Evolutionary conservation across 2,113 vertebrate species (phyloP), one percentile per base, ranked within the genome.

Genomic region (Chamaea fasciata): DNA sequence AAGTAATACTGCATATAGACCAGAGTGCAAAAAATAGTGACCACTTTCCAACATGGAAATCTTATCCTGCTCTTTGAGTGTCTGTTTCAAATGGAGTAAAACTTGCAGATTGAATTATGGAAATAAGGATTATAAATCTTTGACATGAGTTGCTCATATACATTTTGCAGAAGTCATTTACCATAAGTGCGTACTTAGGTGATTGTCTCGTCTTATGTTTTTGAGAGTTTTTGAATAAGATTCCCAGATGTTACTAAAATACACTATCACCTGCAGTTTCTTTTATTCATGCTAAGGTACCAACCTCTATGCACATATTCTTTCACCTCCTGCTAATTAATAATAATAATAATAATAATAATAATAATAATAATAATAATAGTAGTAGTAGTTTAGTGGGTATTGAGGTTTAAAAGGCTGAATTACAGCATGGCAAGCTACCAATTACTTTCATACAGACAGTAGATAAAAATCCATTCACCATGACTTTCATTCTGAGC

Each of bases 121-220:
- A 95, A 89, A 74, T 39, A 64, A 87, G 31, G 23, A 39, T 56
- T 92, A 59, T 69, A 76, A 70, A 85, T 92, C 59, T 80, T 91
- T 85, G n/a, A 70, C 87, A 35, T 79, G 28, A 63, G 42, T 82
- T 95, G n/a, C 19, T 87, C 27, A 10, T 67, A 59, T 33, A 69
- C 6, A 65, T 91, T 95, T 92, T 87, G 63, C n/a, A 30, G 33
- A 87, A 94, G 57, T 90, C 27, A 64, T 93, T 92, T 95, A 39
- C 60, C 4, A 0, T 74, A 85, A 74, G 65, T 84, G 60, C 47
- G 52, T 37, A 49, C 39, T 80, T 93, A 75, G 87, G n/a, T 78
- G 41, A 89, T 94, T 95, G 81, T 89, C 56, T 92, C n/a, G 79
- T 90, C 55, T 79, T 92, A 39, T 89, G 60, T 73, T 94, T 96